phyloP scores from a whole-genome alignment of 2,888 invertebrate genomes.

The Hemistola chrysoprasaria region DNA sequence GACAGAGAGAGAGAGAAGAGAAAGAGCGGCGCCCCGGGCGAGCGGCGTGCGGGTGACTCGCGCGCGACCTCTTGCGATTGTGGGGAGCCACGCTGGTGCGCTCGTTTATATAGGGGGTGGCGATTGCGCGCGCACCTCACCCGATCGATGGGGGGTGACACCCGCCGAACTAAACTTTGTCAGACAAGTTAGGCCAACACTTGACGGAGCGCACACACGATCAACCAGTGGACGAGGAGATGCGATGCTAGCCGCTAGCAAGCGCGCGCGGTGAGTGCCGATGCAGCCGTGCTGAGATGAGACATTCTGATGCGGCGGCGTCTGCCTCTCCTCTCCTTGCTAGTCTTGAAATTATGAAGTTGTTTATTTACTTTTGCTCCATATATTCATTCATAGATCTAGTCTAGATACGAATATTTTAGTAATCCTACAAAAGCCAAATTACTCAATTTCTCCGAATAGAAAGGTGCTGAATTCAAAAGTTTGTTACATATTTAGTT shows the following conservation, averaged over 20 bases:
- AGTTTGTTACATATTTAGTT: too few relatives aligned
- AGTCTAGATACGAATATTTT: too few relatives aligned
- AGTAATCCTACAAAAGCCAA: too few relatives aligned
- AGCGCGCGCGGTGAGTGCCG: too few relatives aligned
- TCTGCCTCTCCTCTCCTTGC: too few relatives aligned
- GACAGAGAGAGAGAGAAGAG: slow-evolving; percentile 77
- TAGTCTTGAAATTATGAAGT: too few relatives aligned
- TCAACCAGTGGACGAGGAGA: slow-evolving; percentile 64
- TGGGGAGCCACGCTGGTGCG: slow-evolving; percentile 65
- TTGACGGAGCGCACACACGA: slow-evolving; percentile 54
- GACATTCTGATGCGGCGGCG: too few relatives aligned
- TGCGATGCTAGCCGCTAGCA: slow-evolving; percentile 5
- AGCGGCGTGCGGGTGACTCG: slow-evolving; percentile 74
- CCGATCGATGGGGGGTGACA: slow-evolving; percentile 63
- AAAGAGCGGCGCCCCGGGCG: slow-evolving; percentile 80
- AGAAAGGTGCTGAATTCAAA: too few relatives aligned
- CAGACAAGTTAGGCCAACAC: slow-evolving; percentile 64
- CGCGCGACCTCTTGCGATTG: slow-evolving; percentile 82
- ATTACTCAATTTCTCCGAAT: too few relatives aligned
- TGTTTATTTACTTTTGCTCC: too few relatives aligned
- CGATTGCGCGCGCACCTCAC: slow-evolving; percentile 66
- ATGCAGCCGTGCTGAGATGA: too few relatives aligned
- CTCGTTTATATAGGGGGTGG: slow-evolving; percentile 74
- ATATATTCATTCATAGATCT: too few relatives aligned
- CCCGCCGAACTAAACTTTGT: slow-evolving; percentile 60